Evolutionary conservation across 2,888 invertebrate genomes (phyloP).

Genomic region (Platycnemis pennipes): DNA sequence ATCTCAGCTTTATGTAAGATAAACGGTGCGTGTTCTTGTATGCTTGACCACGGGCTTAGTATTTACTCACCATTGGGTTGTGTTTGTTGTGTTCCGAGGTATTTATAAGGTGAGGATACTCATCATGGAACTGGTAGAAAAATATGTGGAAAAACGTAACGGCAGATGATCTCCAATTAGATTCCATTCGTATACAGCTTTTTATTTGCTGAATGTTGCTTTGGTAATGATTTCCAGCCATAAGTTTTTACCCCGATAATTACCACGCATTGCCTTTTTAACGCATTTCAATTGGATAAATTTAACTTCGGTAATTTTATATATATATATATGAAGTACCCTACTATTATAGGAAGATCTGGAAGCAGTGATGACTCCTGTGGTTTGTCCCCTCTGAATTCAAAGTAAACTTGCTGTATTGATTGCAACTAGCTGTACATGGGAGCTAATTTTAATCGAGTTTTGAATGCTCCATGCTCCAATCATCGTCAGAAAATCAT

Average conservation of each 20-base stretch:
- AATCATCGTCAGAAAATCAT: no score
- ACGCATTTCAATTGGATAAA: no score
- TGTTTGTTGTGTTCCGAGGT: neutral
- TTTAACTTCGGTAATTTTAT: no score
- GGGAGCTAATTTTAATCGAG: no score
- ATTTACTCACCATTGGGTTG: neutral
- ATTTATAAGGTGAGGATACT: neutral
- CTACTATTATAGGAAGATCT: no score
- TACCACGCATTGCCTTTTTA: neutral
- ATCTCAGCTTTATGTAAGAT: neutral
- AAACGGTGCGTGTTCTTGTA: neutral
- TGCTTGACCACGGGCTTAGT: neutral
- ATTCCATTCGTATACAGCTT: neutral
- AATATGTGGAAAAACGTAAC: neutral
- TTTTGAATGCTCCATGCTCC: no score
- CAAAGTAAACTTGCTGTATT: no score
- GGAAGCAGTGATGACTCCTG: no score
- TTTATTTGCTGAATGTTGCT: neutral
- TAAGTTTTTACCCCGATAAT: neutral
- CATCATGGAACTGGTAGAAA: neutral
- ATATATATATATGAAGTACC: no score
- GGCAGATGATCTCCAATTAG: neutral
- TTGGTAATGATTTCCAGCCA: neutral
- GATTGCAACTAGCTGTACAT: no score
- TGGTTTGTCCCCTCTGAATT: no score